Conservation (phyloP, 2,797 vertebrate genomes). For the Salmo trutta region DNA sequence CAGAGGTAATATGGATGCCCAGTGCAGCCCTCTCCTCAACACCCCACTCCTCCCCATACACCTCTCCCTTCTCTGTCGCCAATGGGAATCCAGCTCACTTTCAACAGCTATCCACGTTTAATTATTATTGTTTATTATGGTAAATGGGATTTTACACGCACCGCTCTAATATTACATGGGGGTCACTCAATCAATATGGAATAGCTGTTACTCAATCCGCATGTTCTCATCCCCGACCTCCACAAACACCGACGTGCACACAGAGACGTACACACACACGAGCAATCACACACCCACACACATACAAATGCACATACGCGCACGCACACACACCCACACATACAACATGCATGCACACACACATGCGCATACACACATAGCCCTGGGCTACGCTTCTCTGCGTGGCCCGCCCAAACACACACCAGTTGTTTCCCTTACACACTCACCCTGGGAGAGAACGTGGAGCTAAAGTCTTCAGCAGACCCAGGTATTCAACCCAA, state of each 20-base stretch:
- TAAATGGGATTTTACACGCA: slow-evolving; percentile 55
- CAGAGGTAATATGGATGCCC: slow-evolving; percentile 79
- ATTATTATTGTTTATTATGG: slow-evolving; percentile 61
- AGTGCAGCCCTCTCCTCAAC: slow-evolving; percentile 36
- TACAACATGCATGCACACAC: not conserved
- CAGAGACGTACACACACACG: not conserved
- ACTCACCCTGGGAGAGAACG: slow-evolving; percentile 21
- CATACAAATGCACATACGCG: slow-evolving; percentile 5
- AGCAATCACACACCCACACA: slow-evolving; percentile 18
- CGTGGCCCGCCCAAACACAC: slow-evolving; percentile 28
- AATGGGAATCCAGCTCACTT: slow-evolving; percentile 45
- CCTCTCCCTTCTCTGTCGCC: slow-evolving; percentile 18
- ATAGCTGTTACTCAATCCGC: slow-evolving; percentile 40
- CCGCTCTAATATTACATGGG: slow-evolving; percentile 47
- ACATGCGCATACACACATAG: slow-evolving; percentile 9
- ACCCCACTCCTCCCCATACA: slow-evolving; percentile 18
- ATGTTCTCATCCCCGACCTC: slow-evolving; percentile 45
- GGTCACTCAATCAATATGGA: slow-evolving; percentile 37
- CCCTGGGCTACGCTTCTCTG: slow-evolving; percentile 7
- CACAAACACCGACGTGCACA: slow-evolving; percentile 5
- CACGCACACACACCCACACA: slow-evolving; percentile 27
- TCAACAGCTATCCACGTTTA: slow-evolving; percentile 51
- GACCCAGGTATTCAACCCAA: slow-evolving; percentile 8
- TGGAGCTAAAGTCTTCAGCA: slow-evolving; percentile 18
- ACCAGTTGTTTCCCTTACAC: slow-evolving; percentile 20